Base-by-base conservation (phyloP, 1,140 invertebrate species). In the Zaprionus inermis region DNA sequence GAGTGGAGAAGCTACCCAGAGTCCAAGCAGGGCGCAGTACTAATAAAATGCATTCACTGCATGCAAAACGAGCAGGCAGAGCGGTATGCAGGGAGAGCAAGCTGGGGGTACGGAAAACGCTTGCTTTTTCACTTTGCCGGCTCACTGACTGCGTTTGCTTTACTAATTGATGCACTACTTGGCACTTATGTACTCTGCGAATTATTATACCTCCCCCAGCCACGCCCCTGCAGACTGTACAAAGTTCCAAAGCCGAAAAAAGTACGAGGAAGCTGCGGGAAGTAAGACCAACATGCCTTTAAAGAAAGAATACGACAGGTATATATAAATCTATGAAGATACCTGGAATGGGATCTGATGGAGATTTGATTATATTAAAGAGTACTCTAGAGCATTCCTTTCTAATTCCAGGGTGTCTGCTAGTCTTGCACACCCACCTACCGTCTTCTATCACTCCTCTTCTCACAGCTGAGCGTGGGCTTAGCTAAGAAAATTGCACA, bases 81-180 rank as follows among this genome's bases (percentile, higher is more conserved):
- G n/a, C 4, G 4, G 6, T 5, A 3, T 5, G 5, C 5, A 38
- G 36, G 6, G 38, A 7, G 6, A 16, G n/a, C n/a, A n/a, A n/a
- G n/a, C n/a, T n/a, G n/a, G n/a, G n/a, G n/a, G n/a, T n/a, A n/a
- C n/a, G n/a, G n/a, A 58, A 68, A 57, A 58, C 57, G 81, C 76
- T 78, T 81, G 76, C 83, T 16, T 76, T 79, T 76, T 73, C 65
- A 82, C 72, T 88, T 88, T 88, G 73, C 71, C 80, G 78, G 63
- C 67, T 84, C 76, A 88, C 67, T 84, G 84, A 68, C 60, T 84
- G 77, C 81, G 84, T 89, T 88, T 88, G 74, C 83, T 89, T 83
- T 77, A 81, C 83, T 86, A 86, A 86, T 86, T 86, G 83, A 86
- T 88, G 83, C 83, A 83, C 83, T 77, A 70, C 63, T 65, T 65